Evolutionary conservation across 2,888 invertebrate species (phyloP), one percentile per base, ranked within the genome.

Genomic region (Philaethria dido): DNA sequence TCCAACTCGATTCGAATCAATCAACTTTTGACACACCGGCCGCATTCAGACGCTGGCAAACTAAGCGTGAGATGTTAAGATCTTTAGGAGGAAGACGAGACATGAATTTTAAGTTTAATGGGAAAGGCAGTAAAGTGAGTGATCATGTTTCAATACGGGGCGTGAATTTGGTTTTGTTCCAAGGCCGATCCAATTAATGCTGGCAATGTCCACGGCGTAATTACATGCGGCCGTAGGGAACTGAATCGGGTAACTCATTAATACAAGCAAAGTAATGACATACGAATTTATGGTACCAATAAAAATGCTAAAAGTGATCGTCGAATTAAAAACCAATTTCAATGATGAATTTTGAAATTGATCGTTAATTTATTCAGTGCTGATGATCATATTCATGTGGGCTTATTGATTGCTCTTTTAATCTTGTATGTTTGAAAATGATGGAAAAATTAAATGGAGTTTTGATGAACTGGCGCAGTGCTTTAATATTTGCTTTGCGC

Each of bases 171-270:
- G 66, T 72, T 68, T 73, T 72, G 74, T 75, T 75, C 72, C 78
- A 78, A 75, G 77, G 79, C 79, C 82, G 74, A 81, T 83, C 83
- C 85, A 86, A 86, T 86, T 85, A 86, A 80, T 77, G 78, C 74
- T 77, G 71, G 78, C 78, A 79, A 79, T 80, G 85, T 84, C 81
- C 80, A 75, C 72, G 72, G 75, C 75, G 79, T 79, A 79, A 86
- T 86, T 82, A 83, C 81, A 77, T 69, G 75, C 64, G 66, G 72
- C 82, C 74, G 70, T 69, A 72, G 80, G 81, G 82, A 79, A 70
- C 74, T 74, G 68, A 55, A 66, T 68, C 71, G 72, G 66, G 66
- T 68, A 66, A 68, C 72, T 75, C 76, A 73, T 74, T 74, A 74
- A 71, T 69, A 73, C 73, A 70, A 70, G 70, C 65, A 69, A 42